A percentile compares a stretch with the other conserved stretches of the same genome.
Evolutionary conservation across 2,113 vertebrate genomes (phyloP).

Genomic region (Melanocharis versteri): DNA sequence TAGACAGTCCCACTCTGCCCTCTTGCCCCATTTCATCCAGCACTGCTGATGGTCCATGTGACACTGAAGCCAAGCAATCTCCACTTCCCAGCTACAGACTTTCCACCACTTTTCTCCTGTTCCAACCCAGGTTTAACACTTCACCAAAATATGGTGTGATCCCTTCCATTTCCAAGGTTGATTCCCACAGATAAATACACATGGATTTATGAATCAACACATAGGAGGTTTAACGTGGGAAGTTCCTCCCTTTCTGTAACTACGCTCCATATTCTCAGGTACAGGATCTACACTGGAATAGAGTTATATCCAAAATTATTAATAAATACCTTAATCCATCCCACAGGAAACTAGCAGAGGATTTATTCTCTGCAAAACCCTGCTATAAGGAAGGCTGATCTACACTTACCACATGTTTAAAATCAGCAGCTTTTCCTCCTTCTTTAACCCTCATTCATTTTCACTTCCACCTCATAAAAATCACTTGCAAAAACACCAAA

Average conservation of each 20-base stretch:
- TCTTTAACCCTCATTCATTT: not conserved
- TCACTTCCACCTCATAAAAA: not conserved
- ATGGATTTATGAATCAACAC: not conserved
- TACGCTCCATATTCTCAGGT: not conserved
- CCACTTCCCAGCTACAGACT: not conserved
- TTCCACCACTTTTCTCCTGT: not conserved
- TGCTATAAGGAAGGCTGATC: not conserved
- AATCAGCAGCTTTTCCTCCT: not conserved
- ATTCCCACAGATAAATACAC: not conserved
- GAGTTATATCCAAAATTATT: not conserved
- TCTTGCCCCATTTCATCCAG: not conserved
- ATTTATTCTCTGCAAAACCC: slow-evolving; percentile 2
- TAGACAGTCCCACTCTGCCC: not conserved
- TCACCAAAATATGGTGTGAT: not conserved
- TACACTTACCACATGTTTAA: not conserved
- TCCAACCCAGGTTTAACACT: not conserved
- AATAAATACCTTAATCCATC: not conserved
- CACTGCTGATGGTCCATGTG: not conserved
- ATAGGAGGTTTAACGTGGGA: not conserved
- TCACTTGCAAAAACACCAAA: not conserved
- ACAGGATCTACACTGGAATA: not conserved
- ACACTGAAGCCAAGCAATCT: not conserved
- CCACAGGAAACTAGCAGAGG: not conserved
- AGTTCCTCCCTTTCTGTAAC: not conserved
- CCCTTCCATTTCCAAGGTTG: not conserved